A percentile compares a stretch with the other conserved stretches of the same genome.
Conservation (phyloP, 2,113 vertebrate species). For the Tenrec ecaudatus region DNA sequence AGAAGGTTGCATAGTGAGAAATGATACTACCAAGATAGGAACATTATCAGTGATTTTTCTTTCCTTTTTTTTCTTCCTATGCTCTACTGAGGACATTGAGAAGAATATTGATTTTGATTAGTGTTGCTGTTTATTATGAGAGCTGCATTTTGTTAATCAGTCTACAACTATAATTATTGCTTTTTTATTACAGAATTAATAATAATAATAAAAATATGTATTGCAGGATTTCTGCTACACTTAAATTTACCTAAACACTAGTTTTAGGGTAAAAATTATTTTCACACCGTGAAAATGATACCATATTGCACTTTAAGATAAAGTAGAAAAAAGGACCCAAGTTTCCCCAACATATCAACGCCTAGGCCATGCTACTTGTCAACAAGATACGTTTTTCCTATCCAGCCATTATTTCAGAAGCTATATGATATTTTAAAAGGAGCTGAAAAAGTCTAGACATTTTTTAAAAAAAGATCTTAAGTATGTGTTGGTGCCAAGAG, state of each 20-base stretch:
- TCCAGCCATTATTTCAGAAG: conserved; percentile 4
- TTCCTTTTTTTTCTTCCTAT: neutral
- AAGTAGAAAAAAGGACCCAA: conserved; percentile 6
- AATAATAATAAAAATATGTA: neutral
- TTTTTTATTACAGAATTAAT: neutral
- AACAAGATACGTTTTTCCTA: neutral
- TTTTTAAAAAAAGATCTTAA: conserved; percentile 8
- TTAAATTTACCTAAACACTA: neutral
- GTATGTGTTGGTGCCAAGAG: conserved; percentile 17
- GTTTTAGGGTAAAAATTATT: neutral
- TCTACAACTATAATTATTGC: neutral
- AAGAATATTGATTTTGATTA: neutral
- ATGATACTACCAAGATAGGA: neutral
- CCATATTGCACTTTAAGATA: neutral
- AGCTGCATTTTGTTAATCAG: neutral
- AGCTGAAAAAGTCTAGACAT: conserved; percentile 10
- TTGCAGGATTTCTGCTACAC: neutral
- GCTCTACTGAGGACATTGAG: neutral
- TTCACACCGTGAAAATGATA: neutral
- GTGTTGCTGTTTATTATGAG: neutral
- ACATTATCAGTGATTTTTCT: neutral
- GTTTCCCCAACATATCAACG: neutral
- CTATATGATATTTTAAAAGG: neutral
- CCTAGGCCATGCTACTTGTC: neutral
- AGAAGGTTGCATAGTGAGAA: neutral